Base-by-base conservation (phyloP, 2,888 invertebrate genomes). In the Megastigmus dorsalis region DNA sequence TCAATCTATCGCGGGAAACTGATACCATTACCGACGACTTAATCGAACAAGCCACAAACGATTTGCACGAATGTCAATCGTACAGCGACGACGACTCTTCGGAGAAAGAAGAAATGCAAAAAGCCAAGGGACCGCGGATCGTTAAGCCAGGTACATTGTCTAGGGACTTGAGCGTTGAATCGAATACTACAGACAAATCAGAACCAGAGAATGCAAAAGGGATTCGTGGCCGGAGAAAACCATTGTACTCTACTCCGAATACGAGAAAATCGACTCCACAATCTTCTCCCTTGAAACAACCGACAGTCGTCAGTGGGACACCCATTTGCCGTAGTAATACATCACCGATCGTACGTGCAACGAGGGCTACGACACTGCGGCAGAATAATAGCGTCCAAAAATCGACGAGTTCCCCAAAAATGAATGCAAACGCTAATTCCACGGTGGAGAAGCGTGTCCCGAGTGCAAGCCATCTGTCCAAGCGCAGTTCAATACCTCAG, bases 161-260 rank as follows among this genome's bases (percentile, higher is more conserved):
- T 66, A 79, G 82, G 43, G 86, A 86, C 57, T 66, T 79, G 1
- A 86, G 86, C 66, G 80, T 78, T 0, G 88, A 87, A 60, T 86
- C 84, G 0, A 84, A 84, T 9, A 79, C 83, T 4, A 78, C 81
- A 1, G 4, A 87, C 81, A 43, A 82, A 74, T 82, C 82, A 0
- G 86, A 86, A 3, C 80, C 81, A 0, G 84, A 80, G n/a, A n/a
- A 43, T 23, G 59, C 60, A 26, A 72, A 65, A 50, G 57, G 89
- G 0, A 89, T 93, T 33, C 88, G 94, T 70, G 94, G 94, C 0
- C 88, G 93, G 59, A 90, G 93, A 81, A 94, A 93, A 86, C 92
- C 93, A 0, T 88, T 93, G 45, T 95, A 95, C 84, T 85, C 88
- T 65, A 84, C 82, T 62, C 83, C 85, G 38, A 85, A 82, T 38